Conservation (phyloP, 1,140 invertebrate genomes). For the Reticulitermes speratus region DNA sequence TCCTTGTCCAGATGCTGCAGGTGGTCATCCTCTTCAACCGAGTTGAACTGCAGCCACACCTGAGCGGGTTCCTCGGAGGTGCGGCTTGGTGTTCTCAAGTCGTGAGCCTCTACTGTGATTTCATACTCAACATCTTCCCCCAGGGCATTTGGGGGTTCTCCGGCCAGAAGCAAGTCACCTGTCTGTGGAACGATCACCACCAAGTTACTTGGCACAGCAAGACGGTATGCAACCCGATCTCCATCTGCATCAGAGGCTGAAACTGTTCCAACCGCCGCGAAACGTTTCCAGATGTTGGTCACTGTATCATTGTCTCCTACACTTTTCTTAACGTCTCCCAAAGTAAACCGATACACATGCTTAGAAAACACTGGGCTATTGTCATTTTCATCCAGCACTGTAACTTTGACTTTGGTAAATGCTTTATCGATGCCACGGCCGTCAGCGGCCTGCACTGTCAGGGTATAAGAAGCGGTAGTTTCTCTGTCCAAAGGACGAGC, state of each 20-base stretch:
- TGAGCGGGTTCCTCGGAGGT: conserved; percentile 67
- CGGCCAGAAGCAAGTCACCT: conserved; percentile 79
- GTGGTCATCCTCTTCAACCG: conserved; percentile 55
- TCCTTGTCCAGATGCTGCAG: conserved; percentile 40
- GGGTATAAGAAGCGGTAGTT: conserved; percentile 60
- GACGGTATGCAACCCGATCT: conserved; percentile 79
- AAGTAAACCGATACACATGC: conserved; percentile 73
- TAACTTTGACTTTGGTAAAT: conserved; percentile 67
- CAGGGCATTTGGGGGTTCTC: conserved; percentile 57
- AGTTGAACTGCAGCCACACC: conserved; percentile 72
- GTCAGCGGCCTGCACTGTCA: conserved; percentile 75
- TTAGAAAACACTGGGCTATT: conserved; percentile 81
- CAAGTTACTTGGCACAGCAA: conserved; percentile 73
- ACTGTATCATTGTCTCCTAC: conserved; percentile 42
- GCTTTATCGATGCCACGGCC: conserved; percentile 70
- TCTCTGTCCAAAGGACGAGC: conserved; percentile 73
- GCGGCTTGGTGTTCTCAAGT: conserved; percentile 68
- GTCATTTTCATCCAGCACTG: conserved; percentile 84
- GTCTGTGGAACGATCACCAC: conserved; percentile 89
- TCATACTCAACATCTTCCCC: conserved; percentile 64
- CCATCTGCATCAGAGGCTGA: conserved; percentile 81
- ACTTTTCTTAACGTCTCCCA: conserved; percentile 51
- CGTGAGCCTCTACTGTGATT: conserved; percentile 76
- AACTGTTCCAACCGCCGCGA: conserved; percentile 77
- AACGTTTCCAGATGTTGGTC: conserved; percentile 65